phyloP scores from a whole-genome alignment of 1,140 invertebrate species.

The Zophobas atratus region DNA sequence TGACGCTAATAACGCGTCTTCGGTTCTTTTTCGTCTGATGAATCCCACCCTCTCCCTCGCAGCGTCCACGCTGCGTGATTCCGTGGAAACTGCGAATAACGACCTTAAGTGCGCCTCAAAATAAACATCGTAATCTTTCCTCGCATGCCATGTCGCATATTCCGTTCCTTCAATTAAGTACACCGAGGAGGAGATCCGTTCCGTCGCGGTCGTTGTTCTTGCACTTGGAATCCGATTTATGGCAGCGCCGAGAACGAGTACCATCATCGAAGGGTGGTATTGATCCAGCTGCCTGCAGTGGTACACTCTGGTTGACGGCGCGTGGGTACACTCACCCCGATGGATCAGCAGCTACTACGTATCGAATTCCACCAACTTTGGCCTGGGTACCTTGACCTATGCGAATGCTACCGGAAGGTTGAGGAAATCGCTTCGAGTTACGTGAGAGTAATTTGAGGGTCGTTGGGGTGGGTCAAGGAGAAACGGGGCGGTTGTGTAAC shows the following conservation, averaged over 20 bases:
- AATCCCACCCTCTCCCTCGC: background rate
- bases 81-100: conserved; percentile 15
- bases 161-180: conserved; percentile 31
- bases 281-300: conserved; percentile 13
- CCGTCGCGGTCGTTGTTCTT: conserved; percentile 22
- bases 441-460: background rate
- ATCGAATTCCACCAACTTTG: background rate
- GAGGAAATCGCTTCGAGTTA: background rate
- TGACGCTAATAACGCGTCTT: background rate
- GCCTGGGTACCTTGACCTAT: conserved; percentile 3
- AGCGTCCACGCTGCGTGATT: conserved; percentile 6
- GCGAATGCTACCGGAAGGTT: background rate
- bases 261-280: conserved; percentile 37
- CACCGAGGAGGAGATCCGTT: conserved; percentile 6
- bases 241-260: background rate
- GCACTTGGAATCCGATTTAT: conserved; percentile 21
- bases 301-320: conserved; percentile 29
- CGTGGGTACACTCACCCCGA: conserved; percentile 19
- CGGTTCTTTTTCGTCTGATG: background rate
- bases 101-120: conserved; percentile 22
- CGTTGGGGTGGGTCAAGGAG: no score
- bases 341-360: background rate
- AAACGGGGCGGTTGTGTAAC: no score
- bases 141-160: conserved; percentile 2
- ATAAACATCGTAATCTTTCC: conserved; percentile 34